Evolutionary conservation across 2,113 vertebrate genomes (phyloP).

Genomic region (Psilopsiagon aurifrons): DNA sequence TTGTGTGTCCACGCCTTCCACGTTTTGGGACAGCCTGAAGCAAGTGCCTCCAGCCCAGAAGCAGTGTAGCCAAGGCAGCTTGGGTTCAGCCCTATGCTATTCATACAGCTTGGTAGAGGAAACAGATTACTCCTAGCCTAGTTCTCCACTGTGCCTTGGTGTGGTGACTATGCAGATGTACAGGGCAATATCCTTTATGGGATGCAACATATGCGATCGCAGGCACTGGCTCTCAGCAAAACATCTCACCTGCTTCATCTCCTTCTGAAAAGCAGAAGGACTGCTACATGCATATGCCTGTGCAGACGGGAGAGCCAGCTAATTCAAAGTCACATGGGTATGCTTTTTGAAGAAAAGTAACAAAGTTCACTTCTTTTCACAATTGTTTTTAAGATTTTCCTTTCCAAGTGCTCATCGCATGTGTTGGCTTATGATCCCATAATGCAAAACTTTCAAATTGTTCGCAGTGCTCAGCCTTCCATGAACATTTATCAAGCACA

Average conservation of each 20-base stretch:
- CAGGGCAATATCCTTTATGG: neutral
- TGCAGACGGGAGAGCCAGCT: neutral
- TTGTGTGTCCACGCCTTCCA: neutral
- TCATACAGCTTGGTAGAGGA: neutral
- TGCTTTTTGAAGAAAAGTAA: neutral
- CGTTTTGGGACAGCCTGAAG: neutral
- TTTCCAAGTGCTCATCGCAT: neutral
- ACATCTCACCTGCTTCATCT: neutral
- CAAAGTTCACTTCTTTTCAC: neutral
- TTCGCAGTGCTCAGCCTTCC: neutral
- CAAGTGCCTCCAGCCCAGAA: neutral
- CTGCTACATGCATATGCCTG: neutral
- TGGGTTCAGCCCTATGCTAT: neutral
- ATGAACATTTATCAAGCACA: neutral
- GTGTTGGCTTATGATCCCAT: constrained; percentile 15
- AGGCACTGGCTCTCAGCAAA: neutral
- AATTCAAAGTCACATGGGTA: neutral
- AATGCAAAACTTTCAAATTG: constrained; percentile 19
- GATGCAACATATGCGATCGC: neutral
- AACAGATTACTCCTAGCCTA: neutral
- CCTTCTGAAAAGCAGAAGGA: neutral
- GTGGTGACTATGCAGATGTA: neutral
- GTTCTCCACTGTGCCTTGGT: neutral
- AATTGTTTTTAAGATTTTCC: constrained; percentile 15
- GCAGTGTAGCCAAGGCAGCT: neutral